A percentile compares a stretch with the other conserved stretches of the same genome.
These are phyloP conservation scores for Nematostella vectensis DNA, from an alignment of 92 coral and sea anemone species.

Conservation along the genomic window DNA sequence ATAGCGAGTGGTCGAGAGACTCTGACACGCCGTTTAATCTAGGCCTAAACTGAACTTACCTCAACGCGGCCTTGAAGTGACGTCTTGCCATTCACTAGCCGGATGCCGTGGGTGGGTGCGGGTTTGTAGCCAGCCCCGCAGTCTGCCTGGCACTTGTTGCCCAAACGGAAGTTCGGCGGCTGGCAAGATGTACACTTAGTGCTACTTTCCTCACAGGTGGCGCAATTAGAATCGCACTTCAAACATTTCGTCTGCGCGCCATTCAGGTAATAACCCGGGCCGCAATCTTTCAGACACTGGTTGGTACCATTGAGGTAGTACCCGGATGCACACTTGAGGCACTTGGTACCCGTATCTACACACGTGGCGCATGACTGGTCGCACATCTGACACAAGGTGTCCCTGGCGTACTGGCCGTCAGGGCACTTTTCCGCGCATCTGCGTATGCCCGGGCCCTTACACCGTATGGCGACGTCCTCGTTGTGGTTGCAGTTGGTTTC, in stretches of 20 bases:
- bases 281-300: conserved; percentile 45
- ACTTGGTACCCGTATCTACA: conserved; percentile 10
- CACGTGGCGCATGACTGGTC: conserved; percentile 48
- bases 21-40: no score
- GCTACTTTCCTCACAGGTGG: conserved; percentile 31
- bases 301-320: conserved; percentile 31
- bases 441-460: conserved; percentile 77
- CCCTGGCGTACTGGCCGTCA: conserved; percentile 39
- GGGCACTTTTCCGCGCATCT: conserved; percentile 53
- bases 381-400: conserved; percentile 39
- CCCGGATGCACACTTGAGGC: conserved; percentile 37
- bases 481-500: conserved; percentile 59
- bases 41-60: no score
- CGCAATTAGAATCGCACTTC: conserved; percentile 33
- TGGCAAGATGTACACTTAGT: conserved; percentile 49
- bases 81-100: conserved; percentile 37
- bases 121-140: conserved; percentile 40
- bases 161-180: conserved; percentile 28
- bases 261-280: conserved; percentile 35
- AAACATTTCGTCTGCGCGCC: conserved; percentile 14
- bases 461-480: conserved; percentile 71
- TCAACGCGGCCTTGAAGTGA: conserved; percentile 68
- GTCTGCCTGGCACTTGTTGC: conserved; percentile 11
- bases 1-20: no score
- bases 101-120: conserved; percentile 28